These are phyloP conservation scores for Drosophila insularis DNA, from an alignment of 1,140 invertebrate genomes.

Conservation along the genomic window DNA sequence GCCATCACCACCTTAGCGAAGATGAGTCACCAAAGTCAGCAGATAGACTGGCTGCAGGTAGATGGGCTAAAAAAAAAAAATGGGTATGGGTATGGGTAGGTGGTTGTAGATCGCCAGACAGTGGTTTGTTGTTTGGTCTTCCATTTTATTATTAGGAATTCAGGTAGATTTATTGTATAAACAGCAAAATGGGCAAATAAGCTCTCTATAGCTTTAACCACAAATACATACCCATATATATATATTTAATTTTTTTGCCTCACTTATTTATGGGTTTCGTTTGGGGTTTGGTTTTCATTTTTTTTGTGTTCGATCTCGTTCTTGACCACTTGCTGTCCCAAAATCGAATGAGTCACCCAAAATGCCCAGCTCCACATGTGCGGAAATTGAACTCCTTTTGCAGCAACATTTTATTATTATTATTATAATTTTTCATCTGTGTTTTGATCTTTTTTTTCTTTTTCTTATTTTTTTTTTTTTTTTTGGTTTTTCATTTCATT, in stretches of 20 bases:
- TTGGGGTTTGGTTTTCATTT: constrained; percentile 9
- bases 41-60: neutral
- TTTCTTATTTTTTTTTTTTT: constrained; percentile 18
- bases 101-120: constrained; percentile 11
- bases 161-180: constrained; percentile 79
- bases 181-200: constrained; percentile 66
- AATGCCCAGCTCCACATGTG: constrained; percentile 47
- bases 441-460: neutral
- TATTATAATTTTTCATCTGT: constrained; percentile 25
- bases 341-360: constrained; percentile 56
- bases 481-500: constrained; percentile 2
- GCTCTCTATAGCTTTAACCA: constrained; percentile 2
- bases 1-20: neutral
- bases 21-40: constrained; percentile 49
- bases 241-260: constrained; percentile 53
- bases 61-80: too few species aligned
- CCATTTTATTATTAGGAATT: constrained; percentile 13
- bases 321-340: constrained; percentile 53
- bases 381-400: constrained; percentile 72
- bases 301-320: constrained; percentile 24
- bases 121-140: constrained; percentile 9
- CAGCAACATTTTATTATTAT: constrained; percentile 62
- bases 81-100: neutral
- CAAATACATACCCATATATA: constrained; percentile 29
- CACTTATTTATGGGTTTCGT: constrained; percentile 70